Conservation (phyloP, 2,888 invertebrate species). For the Stenodema calcarata region DNA sequence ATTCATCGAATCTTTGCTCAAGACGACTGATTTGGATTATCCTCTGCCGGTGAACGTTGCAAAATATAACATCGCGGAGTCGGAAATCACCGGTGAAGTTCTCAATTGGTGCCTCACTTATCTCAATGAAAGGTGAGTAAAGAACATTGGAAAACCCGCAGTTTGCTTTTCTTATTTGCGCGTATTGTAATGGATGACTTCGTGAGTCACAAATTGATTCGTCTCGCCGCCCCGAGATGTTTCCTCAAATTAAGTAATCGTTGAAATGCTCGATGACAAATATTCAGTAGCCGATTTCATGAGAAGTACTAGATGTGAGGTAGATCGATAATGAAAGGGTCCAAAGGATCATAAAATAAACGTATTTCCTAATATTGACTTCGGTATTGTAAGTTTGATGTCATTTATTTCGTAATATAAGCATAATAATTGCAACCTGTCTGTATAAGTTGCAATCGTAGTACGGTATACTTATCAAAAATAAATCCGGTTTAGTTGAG, state of each 20-base stretch:
- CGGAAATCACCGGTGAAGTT: slow-evolving; percentile 76
- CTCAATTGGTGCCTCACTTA: slow-evolving; percentile 79
- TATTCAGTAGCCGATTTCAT: too few relatives aligned
- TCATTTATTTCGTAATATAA: too few relatives aligned
- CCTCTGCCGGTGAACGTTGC: slow-evolving; percentile 77
- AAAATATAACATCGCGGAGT: slow-evolving; percentile 72
- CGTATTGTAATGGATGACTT: not conserved
- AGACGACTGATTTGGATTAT: slow-evolving; percentile 73
- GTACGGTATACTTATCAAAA: too few relatives aligned
- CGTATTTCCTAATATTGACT: too few relatives aligned
- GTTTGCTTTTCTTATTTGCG: not conserved
- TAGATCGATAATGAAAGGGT: too few relatives aligned
- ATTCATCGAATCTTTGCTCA: slow-evolving; percentile 76
- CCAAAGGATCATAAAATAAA: too few relatives aligned
- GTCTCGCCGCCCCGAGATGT: not conserved
- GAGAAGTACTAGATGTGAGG: too few relatives aligned
- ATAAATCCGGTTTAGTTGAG: too few relatives aligned
- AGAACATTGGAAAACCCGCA: too few relatives aligned
- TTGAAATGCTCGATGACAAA: not conserved
- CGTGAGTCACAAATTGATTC: not conserved
- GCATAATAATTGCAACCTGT: too few relatives aligned
- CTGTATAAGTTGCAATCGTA: too few relatives aligned
- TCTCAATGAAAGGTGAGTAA: slow-evolving; percentile 72
- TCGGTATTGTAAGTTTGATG: too few relatives aligned
- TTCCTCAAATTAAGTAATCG: not conserved